These are phyloP conservation scores for Brevimyrus niger DNA, from an alignment of 2,113 vertebrate genomes.

Conservation along the genomic window DNA sequence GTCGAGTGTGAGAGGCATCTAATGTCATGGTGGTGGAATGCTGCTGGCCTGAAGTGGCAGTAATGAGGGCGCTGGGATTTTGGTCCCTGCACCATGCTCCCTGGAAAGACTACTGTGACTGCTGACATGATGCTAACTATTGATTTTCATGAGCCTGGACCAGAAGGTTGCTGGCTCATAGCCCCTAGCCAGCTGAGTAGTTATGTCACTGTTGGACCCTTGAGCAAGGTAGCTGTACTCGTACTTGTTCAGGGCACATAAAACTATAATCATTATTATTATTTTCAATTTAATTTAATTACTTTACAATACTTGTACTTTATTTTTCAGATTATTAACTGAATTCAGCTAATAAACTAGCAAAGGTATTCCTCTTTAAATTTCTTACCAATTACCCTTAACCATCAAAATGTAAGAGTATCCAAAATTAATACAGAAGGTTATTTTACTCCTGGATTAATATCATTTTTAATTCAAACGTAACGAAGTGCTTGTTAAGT, in stretches of 20 bases:
- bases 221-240: neutral
- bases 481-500: neutral
- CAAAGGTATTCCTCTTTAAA: neutral
- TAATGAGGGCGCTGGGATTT: neutral
- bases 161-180: neutral
- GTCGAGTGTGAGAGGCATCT: neutral
- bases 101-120: neutral
- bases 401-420: neutral
- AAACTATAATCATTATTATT: neutral
- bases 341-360: neutral
- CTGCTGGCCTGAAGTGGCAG: neutral
- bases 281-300: neutral
- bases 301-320: neutral
- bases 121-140: neutral
- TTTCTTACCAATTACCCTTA: neutral
- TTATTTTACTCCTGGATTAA: neutral
- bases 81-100: neutral
- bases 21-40: neutral
- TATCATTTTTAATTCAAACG: neutral
- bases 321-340: neutral
- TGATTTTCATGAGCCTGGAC: neutral
- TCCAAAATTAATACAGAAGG: neutral
- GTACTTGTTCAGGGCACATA: neutral
- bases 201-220: neutral
- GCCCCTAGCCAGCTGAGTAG: neutral